Percentiles rank a stretch among this genome's conserved stretches.
These are phyloP conservation scores for Polypedilum vanderplanki DNA, from an alignment of 1,140 invertebrate genomes.

Conservation along the genomic window DNA sequence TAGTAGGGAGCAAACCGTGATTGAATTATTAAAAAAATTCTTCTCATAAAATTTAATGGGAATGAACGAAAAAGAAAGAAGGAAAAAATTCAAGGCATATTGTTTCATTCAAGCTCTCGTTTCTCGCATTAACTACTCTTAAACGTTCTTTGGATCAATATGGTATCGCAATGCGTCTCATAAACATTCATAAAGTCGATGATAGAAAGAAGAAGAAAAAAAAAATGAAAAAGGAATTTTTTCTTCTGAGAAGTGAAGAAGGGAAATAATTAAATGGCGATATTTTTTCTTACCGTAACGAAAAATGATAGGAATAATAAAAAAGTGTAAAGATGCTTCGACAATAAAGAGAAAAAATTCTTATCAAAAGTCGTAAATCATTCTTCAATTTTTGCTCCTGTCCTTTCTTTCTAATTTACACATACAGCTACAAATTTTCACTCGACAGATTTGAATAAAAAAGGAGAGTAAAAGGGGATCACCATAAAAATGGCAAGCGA, in stretches of 20 bases:
- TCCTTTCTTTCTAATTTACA: neutral
- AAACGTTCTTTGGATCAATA: no score
- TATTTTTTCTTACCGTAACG: no score
- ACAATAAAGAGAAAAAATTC: neutral
- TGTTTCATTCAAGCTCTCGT: constrained; percentile 8
- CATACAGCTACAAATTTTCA: neutral
- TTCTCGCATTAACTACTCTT: neutral
- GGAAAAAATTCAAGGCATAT: neutral
- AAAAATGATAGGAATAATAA: no score
- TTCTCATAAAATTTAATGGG: constrained; percentile 6
- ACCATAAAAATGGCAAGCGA: neutral
- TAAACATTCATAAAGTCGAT: no score
- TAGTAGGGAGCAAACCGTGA: constrained; percentile 11
- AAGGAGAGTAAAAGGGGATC: neutral
- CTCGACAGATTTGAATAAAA: neutral
- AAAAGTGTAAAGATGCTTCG: no score
- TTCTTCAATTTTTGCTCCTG: neutral
- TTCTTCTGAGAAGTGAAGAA: no score
- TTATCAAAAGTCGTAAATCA: constrained; percentile 14
- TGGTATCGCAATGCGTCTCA: no score
- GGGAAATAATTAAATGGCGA: no score
- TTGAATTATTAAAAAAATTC: constrained; percentile 8
- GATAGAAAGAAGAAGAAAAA: no score
- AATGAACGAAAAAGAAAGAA: no score
- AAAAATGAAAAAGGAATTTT: no score